Conservation (phyloP, 1,140 invertebrate species). For the Leptinotarsa defecta region DNA sequence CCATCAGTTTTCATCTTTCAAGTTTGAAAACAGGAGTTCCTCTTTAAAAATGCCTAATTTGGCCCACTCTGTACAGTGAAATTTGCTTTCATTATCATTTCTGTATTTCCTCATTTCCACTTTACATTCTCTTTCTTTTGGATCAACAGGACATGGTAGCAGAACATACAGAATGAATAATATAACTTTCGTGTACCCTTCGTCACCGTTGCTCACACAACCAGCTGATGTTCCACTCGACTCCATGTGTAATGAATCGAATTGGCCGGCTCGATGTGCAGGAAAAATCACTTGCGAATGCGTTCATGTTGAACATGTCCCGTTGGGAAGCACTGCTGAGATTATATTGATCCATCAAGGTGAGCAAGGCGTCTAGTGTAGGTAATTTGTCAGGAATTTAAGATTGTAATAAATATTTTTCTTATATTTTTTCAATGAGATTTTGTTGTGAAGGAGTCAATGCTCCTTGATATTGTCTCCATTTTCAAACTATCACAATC, state of each 20-base stretch:
- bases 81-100: neutral
- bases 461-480: too few relatives aligned
- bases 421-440: too few relatives aligned
- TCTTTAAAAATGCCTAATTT: too few relatives aligned
- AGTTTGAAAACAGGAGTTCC: too few relatives aligned
- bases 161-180: constrained; percentile 64
- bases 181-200: constrained; percentile 70
- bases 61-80: neutral
- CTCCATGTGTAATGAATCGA: constrained; percentile 60
- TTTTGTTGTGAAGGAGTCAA: too few relatives aligned
- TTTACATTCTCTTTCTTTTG: constrained; percentile 29
- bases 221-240: constrained; percentile 60
- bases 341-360: constrained; percentile 72
- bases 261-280: constrained; percentile 52
- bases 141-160: constrained; percentile 38
- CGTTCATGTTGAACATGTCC: constrained; percentile 67
- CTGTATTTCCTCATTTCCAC: neutral
- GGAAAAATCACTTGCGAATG: constrained; percentile 64
- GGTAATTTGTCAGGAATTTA: too few relatives aligned
- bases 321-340: constrained; percentile 67
- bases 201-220: constrained; percentile 71
- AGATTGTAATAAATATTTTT: too few relatives aligned
- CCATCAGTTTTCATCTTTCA: too few relatives aligned
- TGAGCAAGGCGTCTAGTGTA: constrained; percentile 47
- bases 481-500: too few relatives aligned